Percentiles rank a stretch among this genome's conserved stretches.
Evolutionary conservation across 2,113 vertebrate species (phyloP).

Genomic region (Corythaixoides concolor): DNA sequence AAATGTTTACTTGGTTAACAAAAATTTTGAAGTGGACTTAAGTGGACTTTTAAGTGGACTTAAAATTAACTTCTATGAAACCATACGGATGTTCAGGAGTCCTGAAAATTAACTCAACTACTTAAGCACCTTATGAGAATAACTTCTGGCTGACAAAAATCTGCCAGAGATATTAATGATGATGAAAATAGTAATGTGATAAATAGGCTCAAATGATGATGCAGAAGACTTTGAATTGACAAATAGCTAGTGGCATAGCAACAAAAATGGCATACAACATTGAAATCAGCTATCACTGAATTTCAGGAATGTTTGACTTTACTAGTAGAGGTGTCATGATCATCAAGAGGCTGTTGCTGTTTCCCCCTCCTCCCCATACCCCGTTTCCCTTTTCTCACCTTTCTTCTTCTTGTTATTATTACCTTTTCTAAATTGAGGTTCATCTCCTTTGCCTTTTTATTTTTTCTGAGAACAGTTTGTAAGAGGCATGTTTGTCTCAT

Average conservation of each 20-base stretch:
- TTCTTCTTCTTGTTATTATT: neutral
- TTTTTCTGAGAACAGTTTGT: neutral
- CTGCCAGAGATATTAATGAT: neutral
- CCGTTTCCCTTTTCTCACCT: neutral
- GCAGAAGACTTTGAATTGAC: neutral
- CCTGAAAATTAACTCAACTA: neutral
- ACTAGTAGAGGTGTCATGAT: neutral
- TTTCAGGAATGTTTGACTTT: neutral
- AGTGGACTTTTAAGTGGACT: neutral
- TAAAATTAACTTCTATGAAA: neutral
- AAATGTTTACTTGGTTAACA: neutral
- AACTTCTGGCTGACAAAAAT: neutral
- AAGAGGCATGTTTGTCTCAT: neutral
- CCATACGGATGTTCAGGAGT: neutral
- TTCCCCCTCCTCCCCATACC: neutral
- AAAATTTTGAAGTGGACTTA: neutral
- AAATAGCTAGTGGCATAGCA: neutral
- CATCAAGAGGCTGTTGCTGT: neutral
- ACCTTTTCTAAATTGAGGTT: neutral
- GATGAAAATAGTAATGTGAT: neutral
- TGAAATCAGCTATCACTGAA: neutral
- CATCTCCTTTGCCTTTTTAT: neutral
- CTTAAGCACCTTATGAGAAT: neutral
- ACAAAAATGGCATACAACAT: neutral
- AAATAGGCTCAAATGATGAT: neutral